phyloP scores from a whole-genome alignment of 1,140 invertebrate species.

The Oppia nitens region DNA sequence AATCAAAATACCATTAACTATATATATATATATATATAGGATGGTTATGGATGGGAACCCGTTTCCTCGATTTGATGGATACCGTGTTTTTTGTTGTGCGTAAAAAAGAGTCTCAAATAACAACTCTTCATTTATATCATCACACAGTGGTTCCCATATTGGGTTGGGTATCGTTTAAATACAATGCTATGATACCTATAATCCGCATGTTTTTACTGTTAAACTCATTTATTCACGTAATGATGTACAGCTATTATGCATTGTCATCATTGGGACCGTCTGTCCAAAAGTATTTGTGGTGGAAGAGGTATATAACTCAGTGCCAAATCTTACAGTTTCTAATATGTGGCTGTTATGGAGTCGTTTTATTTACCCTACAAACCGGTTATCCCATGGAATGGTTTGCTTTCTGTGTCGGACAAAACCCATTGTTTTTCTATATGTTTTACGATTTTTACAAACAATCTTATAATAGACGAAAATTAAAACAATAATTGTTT shows the following conservation, averaged over 20 bases:
- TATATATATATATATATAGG: too few species aligned
- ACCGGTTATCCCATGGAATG: neutral
- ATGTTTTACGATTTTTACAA: neutral
- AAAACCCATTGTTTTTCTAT: neutral
- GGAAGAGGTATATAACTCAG: slow-evolving; percentile 40
- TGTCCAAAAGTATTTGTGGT: slow-evolving; percentile 38
- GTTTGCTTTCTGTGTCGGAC: neutral
- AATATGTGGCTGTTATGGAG: neutral
- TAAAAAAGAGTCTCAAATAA: slow-evolving; percentile 68
- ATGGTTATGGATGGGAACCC: too few species aligned
- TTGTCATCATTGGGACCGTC: slow-evolving; percentile 35
- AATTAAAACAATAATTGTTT: too few species aligned
- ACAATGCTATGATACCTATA: neutral
- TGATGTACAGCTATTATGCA: slow-evolving; percentile 41
- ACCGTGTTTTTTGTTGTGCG: slow-evolving; percentile 62
- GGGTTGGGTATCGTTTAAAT: slow-evolving; percentile 5
- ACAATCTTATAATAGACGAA: neutral
- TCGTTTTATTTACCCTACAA: neutral
- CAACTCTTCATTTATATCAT: slow-evolving; percentile 75
- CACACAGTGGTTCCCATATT: slow-evolving; percentile 38
- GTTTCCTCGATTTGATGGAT: slow-evolving; percentile 13
- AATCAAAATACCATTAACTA: too few species aligned
- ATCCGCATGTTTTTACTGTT: slow-evolving; percentile 29
- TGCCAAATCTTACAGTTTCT: slow-evolving; percentile 33
- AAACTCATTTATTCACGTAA: slow-evolving; percentile 40